Evolutionary conservation across 2,888 invertebrate species (phyloP).

Genomic region (Xestia xanthographa): DNA sequence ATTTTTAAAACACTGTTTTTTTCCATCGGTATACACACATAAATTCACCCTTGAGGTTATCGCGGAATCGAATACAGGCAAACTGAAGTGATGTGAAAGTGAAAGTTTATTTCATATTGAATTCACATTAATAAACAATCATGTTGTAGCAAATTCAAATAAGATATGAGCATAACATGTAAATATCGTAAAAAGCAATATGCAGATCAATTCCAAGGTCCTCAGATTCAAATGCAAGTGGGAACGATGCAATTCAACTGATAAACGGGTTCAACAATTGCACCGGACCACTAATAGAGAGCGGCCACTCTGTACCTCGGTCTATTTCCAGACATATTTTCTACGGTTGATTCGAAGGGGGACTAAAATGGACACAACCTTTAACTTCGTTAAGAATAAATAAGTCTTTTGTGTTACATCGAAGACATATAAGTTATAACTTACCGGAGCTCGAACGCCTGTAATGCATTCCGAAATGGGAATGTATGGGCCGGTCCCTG

Average conservation of each 20-base stretch:
- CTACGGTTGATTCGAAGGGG: slow-evolving; percentile 5
- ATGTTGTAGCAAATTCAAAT: not conserved
- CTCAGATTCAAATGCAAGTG: not conserved
- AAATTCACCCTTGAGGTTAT: not conserved
- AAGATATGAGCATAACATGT: not conserved
- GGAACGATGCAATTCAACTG: not conserved
- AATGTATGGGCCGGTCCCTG: slow-evolving; percentile 94
- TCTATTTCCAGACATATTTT: slow-evolving; percentile 33
- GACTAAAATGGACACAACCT: not conserved
- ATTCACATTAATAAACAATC: not conserved
- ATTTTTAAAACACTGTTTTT: not conserved
- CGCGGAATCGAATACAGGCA: not conserved
- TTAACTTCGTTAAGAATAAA: not conserved
- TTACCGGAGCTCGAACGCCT: slow-evolving; percentile 91
- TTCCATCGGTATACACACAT: not conserved
- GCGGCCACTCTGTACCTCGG: slow-evolving; percentile 10
- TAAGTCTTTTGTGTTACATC: not conserved
- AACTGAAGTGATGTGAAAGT: not conserved
- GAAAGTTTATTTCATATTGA: not conserved
- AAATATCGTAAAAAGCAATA: not conserved
- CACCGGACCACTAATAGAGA: slow-evolving; percentile 26
- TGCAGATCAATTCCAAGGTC: slow-evolving; percentile 8
- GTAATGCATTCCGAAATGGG: slow-evolving; percentile 98
- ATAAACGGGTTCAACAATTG: slow-evolving; percentile 40
- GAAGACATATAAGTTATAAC: slow-evolving; percentile 1